These are phyloP conservation scores for Acronicta aceris DNA, from an alignment of 2,888 invertebrate genomes.

Conservation along the genomic window DNA sequence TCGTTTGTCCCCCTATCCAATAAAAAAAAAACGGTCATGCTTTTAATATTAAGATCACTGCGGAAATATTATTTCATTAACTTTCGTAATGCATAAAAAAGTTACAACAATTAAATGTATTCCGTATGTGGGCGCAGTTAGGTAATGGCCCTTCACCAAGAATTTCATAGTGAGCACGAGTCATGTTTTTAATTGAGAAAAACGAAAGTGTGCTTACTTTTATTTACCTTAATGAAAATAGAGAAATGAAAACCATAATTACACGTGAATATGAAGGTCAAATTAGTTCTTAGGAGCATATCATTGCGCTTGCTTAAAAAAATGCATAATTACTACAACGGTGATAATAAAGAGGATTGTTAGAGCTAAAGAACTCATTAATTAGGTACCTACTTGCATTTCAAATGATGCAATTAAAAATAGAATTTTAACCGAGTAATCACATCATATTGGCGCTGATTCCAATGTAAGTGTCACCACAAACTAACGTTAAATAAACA, in stretches of 20 bases:
- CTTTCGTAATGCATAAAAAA: slow-evolving; percentile 35
- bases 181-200: slow-evolving; percentile 28
- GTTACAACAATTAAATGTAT: slow-evolving; percentile 26
- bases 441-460: not conserved
- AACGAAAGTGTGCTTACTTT: slow-evolving; percentile 24
- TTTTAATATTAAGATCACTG: not conserved
- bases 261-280: not conserved
- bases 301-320: not conserved
- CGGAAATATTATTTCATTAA: slow-evolving; percentile 14
- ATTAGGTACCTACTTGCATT: no score
- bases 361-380: no score
- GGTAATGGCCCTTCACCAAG: slow-evolving; percentile 44
- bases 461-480: slow-evolving; percentile 13
- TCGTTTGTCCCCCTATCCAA: no score
- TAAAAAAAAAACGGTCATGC: not conserved
- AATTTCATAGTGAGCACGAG: slow-evolving; percentile 26
- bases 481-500: slow-evolving; percentile 12
- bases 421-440: slow-evolving; percentile 20
- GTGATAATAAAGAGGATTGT: no score
- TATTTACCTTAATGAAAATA: slow-evolving; percentile 23
- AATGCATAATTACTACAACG: no score
- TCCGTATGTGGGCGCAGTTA: slow-evolving; percentile 17
- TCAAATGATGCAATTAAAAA: slow-evolving; percentile 14
- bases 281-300: not conserved
- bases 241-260: slow-evolving; percentile 15